Conservation (phyloP, 2,113 vertebrate genomes). For the Heliornis fulica region DNA sequence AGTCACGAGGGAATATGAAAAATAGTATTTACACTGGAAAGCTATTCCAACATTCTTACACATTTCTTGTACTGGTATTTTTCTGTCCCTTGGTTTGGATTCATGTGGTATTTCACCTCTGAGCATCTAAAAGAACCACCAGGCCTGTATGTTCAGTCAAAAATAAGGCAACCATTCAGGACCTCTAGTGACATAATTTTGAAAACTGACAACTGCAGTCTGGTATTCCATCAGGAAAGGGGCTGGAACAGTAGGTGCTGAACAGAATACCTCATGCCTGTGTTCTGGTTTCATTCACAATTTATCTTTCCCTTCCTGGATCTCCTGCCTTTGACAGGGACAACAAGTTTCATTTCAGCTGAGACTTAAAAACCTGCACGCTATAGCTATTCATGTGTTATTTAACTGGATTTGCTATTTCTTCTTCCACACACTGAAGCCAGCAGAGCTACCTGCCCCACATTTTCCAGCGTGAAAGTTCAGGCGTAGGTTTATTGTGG, state of each 20-base stretch:
- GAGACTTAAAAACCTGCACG: not conserved
- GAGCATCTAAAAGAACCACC: not conserved
- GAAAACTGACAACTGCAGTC: not conserved
- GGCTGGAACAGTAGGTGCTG: not conserved
- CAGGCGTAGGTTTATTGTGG: not conserved
- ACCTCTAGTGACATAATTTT: not conserved
- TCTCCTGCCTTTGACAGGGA: not conserved
- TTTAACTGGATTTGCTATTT: not conserved
- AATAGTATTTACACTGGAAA: not conserved
- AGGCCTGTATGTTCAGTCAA: not conserved
- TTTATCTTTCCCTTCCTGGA: not conserved
- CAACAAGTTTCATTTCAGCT: not conserved
- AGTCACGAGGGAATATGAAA: not conserved
- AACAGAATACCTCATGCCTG: not conserved
- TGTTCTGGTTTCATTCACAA: not conserved
- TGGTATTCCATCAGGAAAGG: not conserved
- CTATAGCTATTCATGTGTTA: not conserved
- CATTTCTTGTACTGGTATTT: not conserved
- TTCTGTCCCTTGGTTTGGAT: not conserved
- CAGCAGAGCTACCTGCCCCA: not conserved
- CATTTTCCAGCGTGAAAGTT: not conserved
- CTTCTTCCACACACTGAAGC: not conserved
- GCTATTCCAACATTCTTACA: not conserved
- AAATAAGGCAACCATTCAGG: not conserved
- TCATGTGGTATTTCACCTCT: not conserved